Percentiles rank a stretch among this genome's conserved stretches.
phyloP scores from a whole-genome alignment of 2,888 invertebrate species.

The Metopia argyrocephala region DNA sequence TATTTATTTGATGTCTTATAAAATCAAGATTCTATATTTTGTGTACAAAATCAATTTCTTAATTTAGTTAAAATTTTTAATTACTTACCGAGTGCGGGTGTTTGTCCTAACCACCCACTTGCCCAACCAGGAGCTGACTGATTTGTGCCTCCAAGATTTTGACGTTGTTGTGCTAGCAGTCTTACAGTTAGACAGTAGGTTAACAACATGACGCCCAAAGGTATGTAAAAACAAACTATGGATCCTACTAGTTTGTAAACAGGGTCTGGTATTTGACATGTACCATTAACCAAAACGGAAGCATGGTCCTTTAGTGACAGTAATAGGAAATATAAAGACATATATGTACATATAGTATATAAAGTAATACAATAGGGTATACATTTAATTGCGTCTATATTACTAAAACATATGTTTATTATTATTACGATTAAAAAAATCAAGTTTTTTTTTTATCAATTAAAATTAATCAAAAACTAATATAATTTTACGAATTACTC shows the following conservation, averaged over 20 bases:
- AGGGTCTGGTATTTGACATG: constrained; percentile 92
- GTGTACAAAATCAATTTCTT: too few relatives aligned
- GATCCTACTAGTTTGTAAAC: constrained; percentile 95
- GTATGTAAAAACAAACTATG: constrained; percentile 97
- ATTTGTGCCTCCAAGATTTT: constrained; percentile 81
- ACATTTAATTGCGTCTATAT: too few relatives aligned
- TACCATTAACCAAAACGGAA: constrained; percentile 89
- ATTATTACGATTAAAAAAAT: too few relatives aligned
- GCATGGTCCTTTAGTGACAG: constrained; percentile 83
- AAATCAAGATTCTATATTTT: too few relatives aligned
- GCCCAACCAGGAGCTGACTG: constrained; percentile 83
- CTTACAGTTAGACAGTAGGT: constrained; percentile 96
- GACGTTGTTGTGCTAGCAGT: constrained; percentile 89
- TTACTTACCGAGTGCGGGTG: constrained; percentile 79
- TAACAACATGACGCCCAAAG: constrained; percentile 94
- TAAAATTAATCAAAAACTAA: too few relatives aligned
- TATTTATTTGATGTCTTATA: too few relatives aligned
- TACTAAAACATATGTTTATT: too few relatives aligned
- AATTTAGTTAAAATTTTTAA: not conserved
- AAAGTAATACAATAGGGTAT: too few relatives aligned
- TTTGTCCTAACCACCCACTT: constrained; percentile 86
- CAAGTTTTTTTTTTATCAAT: too few relatives aligned
- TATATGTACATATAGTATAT: too few relatives aligned
- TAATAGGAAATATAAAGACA: constrained; percentile 2
- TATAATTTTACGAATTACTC: too few relatives aligned